Evolutionary conservation across 2,888 invertebrate species (phyloP).

Genomic region (Omphaloscelis lunosa): DNA sequence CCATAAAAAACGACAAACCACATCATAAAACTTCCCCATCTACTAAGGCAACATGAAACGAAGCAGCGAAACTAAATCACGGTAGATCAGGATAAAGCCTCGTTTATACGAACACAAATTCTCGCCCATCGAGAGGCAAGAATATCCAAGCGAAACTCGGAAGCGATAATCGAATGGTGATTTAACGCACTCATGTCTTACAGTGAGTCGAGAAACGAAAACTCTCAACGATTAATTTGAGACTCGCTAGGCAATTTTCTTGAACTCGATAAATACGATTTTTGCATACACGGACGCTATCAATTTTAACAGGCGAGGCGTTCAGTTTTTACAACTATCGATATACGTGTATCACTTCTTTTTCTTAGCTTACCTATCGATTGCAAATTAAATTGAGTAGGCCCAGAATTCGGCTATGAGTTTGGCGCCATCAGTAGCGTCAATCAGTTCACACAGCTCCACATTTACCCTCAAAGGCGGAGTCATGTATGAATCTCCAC

Average conservation of each 20-base stretch:
- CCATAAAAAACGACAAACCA: conserved; percentile 48
- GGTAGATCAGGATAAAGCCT: conserved; percentile 61
- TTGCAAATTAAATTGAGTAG: no score
- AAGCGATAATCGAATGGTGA: neutral
- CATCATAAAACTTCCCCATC: conserved; percentile 52
- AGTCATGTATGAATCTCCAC: no score
- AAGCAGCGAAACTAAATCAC: conserved; percentile 70
- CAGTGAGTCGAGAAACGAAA: neutral
- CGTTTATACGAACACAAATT: neutral
- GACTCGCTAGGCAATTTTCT: neutral
- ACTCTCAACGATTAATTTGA: neutral
- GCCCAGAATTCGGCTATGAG: no score
- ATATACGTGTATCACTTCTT: no score
- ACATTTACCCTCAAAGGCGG: no score
- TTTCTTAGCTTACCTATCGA: no score
- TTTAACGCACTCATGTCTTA: neutral
- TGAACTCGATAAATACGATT: neutral
- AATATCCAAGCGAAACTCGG: neutral
- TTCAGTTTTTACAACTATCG: no score
- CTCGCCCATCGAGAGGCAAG: neutral
- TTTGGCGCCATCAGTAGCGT: no score
- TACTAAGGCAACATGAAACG: conserved; percentile 69
- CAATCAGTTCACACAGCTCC: no score
- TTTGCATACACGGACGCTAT: neutral
- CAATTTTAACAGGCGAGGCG: no score